phyloP scores from a whole-genome alignment of 64 coral and sea anemone species.

The Platygyra sinensis region DNA sequence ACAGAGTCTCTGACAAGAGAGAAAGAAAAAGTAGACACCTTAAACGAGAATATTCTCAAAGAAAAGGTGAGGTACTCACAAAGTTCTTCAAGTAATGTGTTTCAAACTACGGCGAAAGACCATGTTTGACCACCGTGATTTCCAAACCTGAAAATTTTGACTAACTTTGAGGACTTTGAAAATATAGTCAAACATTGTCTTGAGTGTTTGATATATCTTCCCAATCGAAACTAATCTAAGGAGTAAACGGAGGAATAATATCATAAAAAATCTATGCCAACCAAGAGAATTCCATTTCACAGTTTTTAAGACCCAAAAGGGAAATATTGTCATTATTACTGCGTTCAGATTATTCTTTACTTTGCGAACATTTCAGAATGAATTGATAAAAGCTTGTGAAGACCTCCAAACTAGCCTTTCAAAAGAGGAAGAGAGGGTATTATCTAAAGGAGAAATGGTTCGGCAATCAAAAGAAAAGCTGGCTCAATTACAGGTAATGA shows the following conservation, averaged over 20 bases:
- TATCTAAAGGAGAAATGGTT: conserved; percentile 7
- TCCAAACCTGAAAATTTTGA: no score
- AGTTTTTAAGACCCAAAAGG: neutral
- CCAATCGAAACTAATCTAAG: no score
- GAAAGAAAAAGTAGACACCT: conserved; percentile 31
- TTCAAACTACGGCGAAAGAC: no score
- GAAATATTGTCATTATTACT: neutral
- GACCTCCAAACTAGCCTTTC: conserved; percentile 8
- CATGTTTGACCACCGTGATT: no score
- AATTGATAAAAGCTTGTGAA: conserved; percentile 31
- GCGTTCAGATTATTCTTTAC: neutral
- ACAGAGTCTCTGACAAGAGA: conserved; percentile 34
- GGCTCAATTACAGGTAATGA: neutral
- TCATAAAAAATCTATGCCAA: no score
- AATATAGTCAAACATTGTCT: no score
- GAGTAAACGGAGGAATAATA: no score
- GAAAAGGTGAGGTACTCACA: conserved; percentile 32
- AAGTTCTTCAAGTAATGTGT: neutral
- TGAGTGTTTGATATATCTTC: no score
- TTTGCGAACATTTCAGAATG: neutral
- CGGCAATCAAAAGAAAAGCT: conserved; percentile 17
- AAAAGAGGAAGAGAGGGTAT: conserved; percentile 11
- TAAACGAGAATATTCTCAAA: conserved; percentile 13
- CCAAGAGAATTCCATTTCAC: neutral
- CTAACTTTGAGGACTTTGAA: no score